Evolutionary conservation across 2,888 invertebrate species (phyloP), one percentile per base, ranked within the genome.

Genomic region (Brenthis daphne): DNA sequence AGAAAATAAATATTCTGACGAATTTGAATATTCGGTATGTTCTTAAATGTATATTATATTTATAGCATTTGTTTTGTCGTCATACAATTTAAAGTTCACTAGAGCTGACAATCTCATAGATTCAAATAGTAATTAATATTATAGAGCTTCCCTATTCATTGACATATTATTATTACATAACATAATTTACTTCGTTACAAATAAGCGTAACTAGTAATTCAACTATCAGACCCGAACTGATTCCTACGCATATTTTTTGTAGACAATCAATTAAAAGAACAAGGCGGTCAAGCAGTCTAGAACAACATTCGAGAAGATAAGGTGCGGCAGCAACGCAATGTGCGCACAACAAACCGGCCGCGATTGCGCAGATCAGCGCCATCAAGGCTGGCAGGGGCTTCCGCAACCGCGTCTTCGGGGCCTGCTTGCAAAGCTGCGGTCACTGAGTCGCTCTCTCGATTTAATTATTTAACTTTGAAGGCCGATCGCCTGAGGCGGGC

Each of bases 401-500:
- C 88, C 90, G 90, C 89, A 84, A 88, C 88, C 82, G 86, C 89
- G 86, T 89, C 90, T 88, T 88, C 88, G 87, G 82, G 84, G 80
- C 82, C 81, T 81, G 76, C 37, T 51, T 77, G 78, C 76, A 73
- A 74, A 72, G 75, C 76, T 77, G 80, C 79, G 76, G 74, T 77
- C 75, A 77, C 80, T 76, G 82, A 84, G 82, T 83, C 82, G 86
- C 82, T 87, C 86, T 87, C 88, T 89, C 85, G 85, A 85, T 86
- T 89, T 90, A 90, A 92, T 92, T 89, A 92, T 90, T 90, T 84
- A 87, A 87, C 85, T 89, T 75, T 84, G 92, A 92, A 92, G 92
- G 92, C 91, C 92, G 86, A 92, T 89, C 82, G 91, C 92, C 91
- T 85, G 90, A 87, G 92, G 92, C 90, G 84, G 86, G 86, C 87